phyloP scores from a whole-genome alignment of 2,113 vertebrate genomes.

The Polypterus senegalus region DNA sequence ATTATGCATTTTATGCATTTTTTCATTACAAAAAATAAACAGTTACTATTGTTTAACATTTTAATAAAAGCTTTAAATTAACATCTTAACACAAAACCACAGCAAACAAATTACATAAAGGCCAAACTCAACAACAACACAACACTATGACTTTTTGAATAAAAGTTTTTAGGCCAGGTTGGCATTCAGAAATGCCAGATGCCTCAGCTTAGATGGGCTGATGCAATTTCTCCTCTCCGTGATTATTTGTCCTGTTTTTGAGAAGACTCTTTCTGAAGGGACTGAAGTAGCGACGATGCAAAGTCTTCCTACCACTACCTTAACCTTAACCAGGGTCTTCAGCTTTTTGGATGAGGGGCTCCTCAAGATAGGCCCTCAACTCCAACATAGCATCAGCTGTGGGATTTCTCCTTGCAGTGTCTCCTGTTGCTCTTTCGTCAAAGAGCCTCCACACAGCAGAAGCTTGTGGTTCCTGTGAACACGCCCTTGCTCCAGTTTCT shows the following conservation, averaged over 20 bases:
- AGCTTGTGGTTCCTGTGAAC: too few relatives aligned
- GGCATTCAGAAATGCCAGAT: constrained; percentile 14
- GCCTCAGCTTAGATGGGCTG: constrained; percentile 6
- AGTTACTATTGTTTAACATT: too few relatives aligned
- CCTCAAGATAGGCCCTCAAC: constrained; percentile 16
- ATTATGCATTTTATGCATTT: too few relatives aligned
- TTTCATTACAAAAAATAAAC: too few relatives aligned
- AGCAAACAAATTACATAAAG: too few relatives aligned
- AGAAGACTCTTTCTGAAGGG: constrained; percentile 10
- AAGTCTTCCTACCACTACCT: constrained; percentile 13
- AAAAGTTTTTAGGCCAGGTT: neutral
- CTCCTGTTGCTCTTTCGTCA: constrained; percentile 14
- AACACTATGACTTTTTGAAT: too few relatives aligned
- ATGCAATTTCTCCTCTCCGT: constrained; percentile 10
- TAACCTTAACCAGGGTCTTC: constrained; percentile 14
- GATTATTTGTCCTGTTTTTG: constrained; percentile 12
- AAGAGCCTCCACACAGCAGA: constrained; percentile 7
- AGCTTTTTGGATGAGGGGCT: constrained; percentile 14
- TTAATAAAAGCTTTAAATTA: too few relatives aligned
- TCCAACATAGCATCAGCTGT: constrained; percentile 15
- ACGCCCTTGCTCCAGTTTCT: too few relatives aligned
- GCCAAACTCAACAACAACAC: too few relatives aligned
- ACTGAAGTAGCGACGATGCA: constrained; percentile 11
- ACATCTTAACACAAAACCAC: too few relatives aligned
- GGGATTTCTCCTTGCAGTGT: constrained; percentile 6